Conservation (phyloP, 2,797 vertebrate genomes). For the Sus cebifrons region DNA sequence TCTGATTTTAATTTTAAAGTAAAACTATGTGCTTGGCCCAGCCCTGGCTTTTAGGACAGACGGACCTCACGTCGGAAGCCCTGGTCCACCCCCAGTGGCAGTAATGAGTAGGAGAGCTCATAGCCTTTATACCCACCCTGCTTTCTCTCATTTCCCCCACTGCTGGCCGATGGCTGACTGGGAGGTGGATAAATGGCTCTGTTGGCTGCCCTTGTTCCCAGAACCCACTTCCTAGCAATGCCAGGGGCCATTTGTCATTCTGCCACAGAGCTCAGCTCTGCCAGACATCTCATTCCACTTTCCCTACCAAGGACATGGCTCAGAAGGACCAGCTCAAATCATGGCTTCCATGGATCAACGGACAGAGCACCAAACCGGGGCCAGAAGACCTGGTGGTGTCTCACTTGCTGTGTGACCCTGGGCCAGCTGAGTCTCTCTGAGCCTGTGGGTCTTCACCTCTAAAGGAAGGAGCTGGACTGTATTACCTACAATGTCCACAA, state of each 20-base stretch:
- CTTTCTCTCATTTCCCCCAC: not conserved
- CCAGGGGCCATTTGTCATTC: slow-evolving; percentile 72
- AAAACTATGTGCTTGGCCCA: not conserved
- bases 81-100: accelerated
- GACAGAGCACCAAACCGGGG: not conserved
- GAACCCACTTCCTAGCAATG: slow-evolving; percentile 79
- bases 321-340: not conserved
- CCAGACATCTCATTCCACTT: slow-evolving; percentile 73
- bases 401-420: not conserved
- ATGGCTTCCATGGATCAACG: not conserved
- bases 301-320: slow-evolving; percentile 64
- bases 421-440: not conserved
- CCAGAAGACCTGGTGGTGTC: not conserved
- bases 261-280: slow-evolving; percentile 65
- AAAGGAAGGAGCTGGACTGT: not conserved
- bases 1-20: slow-evolving; percentile 55
- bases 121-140: not conserved
- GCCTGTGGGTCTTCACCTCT: not conserved
- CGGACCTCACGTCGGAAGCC: not conserved
- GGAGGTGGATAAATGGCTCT: slow-evolving; percentile 66
- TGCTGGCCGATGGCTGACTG: not conserved
- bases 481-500: not conserved
- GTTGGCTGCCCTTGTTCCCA: slow-evolving; percentile 74
- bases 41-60: not conserved
- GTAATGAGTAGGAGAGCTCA: not conserved